A percentile compares a stretch with the other conserved stretches of the same genome.
Conservation (phyloP, 2,888 invertebrate species). For the Dolichopus griseipennis region DNA sequence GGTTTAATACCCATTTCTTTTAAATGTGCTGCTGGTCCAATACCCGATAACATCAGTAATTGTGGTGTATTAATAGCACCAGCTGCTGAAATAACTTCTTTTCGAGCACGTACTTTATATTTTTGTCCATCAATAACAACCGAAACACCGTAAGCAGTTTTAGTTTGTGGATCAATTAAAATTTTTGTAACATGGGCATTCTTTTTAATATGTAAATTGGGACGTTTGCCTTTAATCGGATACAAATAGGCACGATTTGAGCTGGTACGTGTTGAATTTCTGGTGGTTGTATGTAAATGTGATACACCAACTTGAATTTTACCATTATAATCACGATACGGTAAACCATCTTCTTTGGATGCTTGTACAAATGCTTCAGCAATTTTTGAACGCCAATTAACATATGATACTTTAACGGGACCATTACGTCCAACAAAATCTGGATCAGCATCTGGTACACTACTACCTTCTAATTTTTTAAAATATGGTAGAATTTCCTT, state of each 20-base stretch:
- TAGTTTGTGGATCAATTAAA: conserved; percentile 46
- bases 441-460: conserved; percentile 46
- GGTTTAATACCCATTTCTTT: conserved; percentile 47
- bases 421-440: conserved; percentile 49
- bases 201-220: conserved; percentile 51
- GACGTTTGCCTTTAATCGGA: conserved; percentile 44
- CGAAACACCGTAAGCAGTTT: conserved; percentile 49
- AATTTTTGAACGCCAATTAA: conserved; percentile 51
- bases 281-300: conserved; percentile 52
- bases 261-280: conserved; percentile 51
- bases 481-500: conserved; percentile 65
- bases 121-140: conserved; percentile 44
- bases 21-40: conserved; percentile 55
- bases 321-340: conserved; percentile 60
- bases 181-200: conserved; percentile 49
- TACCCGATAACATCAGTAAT: conserved; percentile 68
- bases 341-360: conserved; percentile 53
- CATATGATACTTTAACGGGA: conserved; percentile 49
- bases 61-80: conserved; percentile 76
- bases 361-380: conserved; percentile 56
- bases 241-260: conserved; percentile 54
- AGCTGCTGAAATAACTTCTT: conserved; percentile 64
- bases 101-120: conserved; percentile 47
- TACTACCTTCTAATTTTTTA: conserved; percentile 65
- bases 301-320: conserved; percentile 53